Conservation (phyloP, 2,113 vertebrate species). For the Corapipo altera region DNA sequence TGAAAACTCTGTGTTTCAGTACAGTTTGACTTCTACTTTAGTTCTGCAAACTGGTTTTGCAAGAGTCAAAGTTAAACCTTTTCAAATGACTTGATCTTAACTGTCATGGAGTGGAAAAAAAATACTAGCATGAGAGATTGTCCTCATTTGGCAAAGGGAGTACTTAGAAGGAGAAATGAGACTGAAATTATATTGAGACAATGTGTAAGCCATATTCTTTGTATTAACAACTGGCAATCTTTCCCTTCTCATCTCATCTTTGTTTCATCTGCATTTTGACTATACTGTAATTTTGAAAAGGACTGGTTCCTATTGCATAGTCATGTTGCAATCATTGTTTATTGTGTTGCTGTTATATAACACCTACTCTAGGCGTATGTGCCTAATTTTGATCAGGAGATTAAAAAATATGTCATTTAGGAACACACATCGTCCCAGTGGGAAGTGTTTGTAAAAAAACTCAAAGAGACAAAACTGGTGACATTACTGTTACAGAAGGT, state of each 20-base stretch:
- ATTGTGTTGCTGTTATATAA: conserved; percentile 18
- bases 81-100: background rate
- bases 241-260: background rate
- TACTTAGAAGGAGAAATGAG: background rate
- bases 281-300: background rate
- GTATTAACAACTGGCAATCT: background rate
- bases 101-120: background rate
- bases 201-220: background rate
- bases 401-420: background rate
- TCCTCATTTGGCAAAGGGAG: background rate
- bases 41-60: background rate
- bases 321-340: conserved; percentile 12
- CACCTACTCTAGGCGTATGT: background rate
- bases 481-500: background rate
- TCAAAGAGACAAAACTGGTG: background rate
- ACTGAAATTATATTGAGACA: background rate
- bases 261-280: background rate
- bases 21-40: background rate
- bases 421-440: background rate
- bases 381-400: background rate
- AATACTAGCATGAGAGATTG: background rate
- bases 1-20: background rate
- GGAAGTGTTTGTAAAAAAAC: background rate
- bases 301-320: background rate
- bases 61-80: background rate